These are phyloP conservation scores for Alligator sinensis DNA, from an alignment of 2,113 vertebrate species.

Conservation along the genomic window DNA sequence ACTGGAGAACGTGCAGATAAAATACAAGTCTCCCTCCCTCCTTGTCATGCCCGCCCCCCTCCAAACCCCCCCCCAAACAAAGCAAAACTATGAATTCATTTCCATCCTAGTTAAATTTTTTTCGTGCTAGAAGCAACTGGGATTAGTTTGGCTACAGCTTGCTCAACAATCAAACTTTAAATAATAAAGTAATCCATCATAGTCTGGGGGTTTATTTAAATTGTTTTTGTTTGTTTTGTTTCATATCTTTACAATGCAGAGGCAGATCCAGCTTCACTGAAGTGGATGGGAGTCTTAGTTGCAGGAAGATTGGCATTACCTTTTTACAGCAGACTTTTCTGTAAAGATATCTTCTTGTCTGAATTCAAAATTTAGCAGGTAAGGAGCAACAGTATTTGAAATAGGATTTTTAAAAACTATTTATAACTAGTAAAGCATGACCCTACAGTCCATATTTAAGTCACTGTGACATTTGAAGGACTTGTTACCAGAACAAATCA, in stretches of 20 bases:
- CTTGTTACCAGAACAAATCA: background rate
- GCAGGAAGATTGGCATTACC: background rate
- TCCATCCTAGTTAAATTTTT: background rate
- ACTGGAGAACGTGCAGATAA: background rate
- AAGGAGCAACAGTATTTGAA: background rate
- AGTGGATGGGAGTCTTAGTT: background rate
- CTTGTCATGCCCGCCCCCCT: too few species aligned
- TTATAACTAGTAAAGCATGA: background rate
- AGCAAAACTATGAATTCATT: background rate
- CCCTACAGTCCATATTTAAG: too few species aligned
- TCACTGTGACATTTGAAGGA: background rate
- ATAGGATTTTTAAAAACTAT: background rate
- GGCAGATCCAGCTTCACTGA: background rate
- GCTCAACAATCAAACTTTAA: background rate
- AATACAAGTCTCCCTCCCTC: background rate
- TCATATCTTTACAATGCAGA: background rate
- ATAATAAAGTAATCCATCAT: background rate
- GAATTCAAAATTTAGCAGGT: background rate
- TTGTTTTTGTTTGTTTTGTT: background rate
- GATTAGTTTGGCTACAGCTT: background rate
- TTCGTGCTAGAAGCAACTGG: background rate
- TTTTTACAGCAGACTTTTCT: background rate
- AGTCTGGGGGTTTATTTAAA: background rate
- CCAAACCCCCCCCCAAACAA: background rate
- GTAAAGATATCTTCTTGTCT: background rate